phyloP scores from a whole-genome alignment of 2,113 vertebrate species.

The human region GRCh38 chr5:84160001-84160500 shows the following conservation, averaged over 20 bases:
- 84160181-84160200: neutral
- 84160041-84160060: neutral
- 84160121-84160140: neutral
- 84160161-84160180: neutral
- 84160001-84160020: neutral
- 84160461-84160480: neutral
- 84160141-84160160: neutral
- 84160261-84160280: neutral
- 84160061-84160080: neutral
- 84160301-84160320: fast-evolving
- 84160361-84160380: neutral
- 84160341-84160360: neutral
- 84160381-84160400: neutral
- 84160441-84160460: neutral
- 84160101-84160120: neutral
- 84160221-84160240: neutral
- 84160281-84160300: neutral
- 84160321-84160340: neutral
- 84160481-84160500: neutral
- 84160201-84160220: neutral
- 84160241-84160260: neutral
- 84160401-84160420: neutral
- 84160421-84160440: neutral
- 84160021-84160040: neutral
- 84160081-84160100: neutral